A percentile compares a stretch with the other conserved stretches of the same genome.
Evolutionary conservation across 35 echinoderm and acorn worm genomes (phyloP).

Genomic region (Acanthaster planci): DNA sequence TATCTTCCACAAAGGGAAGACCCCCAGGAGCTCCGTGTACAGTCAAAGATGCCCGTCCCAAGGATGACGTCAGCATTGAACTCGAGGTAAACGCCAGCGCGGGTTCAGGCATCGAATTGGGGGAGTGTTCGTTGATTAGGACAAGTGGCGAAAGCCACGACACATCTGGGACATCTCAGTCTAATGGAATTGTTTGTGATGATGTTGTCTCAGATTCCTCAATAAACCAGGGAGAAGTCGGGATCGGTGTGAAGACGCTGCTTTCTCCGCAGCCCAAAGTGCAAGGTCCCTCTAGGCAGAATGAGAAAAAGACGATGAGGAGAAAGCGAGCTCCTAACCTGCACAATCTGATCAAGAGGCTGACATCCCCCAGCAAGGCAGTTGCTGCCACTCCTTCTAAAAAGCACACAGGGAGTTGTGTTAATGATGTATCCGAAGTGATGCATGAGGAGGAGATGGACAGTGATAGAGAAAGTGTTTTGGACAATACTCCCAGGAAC

Average conservation of each 20-base stretch:
- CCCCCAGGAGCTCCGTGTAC: neutral
- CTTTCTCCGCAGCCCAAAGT: neutral
- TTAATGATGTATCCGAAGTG: too few relatives aligned
- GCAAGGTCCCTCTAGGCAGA: neutral
- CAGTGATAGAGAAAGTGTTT: too few relatives aligned
- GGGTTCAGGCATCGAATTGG: neutral
- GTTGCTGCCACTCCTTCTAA: too few relatives aligned
- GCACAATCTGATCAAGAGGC: conserved; percentile 14
- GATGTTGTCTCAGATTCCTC: neutral
- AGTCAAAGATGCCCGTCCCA: neutral
- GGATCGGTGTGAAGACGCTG: neutral
- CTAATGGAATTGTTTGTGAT: neutral
- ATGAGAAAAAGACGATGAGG: neutral
- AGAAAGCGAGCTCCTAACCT: neutral
- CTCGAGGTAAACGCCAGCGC: neutral
- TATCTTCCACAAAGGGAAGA: neutral
- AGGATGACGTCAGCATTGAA: neutral
- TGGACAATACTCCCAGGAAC: too few relatives aligned
- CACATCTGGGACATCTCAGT: neutral
- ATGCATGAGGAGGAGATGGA: too few relatives aligned
- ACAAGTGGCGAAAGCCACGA: neutral
- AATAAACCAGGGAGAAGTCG: neutral
- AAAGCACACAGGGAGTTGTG: too few relatives aligned
- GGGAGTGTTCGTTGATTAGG: neutral
- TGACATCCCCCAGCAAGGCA: neutral